These are phyloP conservation scores for Dendrocincla fuliginosa DNA, from an alignment of 2,797 vertebrate genomes.

Conservation along the genomic window DNA sequence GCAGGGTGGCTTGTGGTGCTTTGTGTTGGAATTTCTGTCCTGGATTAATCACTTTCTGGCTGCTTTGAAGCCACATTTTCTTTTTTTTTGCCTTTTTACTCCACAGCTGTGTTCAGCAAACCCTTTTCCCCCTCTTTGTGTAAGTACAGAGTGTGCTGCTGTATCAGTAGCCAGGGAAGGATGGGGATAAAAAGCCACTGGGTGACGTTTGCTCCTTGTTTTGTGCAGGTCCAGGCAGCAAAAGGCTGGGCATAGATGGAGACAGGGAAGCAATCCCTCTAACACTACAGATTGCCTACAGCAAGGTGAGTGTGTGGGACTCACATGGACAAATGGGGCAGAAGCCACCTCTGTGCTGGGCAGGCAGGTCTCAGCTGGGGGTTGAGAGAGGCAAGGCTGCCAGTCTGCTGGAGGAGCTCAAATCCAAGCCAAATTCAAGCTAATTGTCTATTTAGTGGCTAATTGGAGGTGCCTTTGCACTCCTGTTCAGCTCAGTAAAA, in stretches of 20 bases:
- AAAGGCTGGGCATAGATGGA: constrained; percentile 94
- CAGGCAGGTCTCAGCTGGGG: neutral
- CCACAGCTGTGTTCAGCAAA: neutral
- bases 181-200: accelerated
- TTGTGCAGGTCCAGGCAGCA: constrained; percentile 88
- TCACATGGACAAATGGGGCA: neutral
- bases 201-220: neutral
- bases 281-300: constrained; percentile 89
- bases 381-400: neutral
- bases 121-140: neutral
- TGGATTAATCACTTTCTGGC: neutral
- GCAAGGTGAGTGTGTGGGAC: constrained; percentile 80
- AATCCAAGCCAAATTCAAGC: neutral
- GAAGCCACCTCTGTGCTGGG: neutral
- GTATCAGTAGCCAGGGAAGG: neutral
- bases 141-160: neutral
- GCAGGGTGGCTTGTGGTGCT: neutral
- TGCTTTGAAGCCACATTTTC: neutral
- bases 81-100: neutral
- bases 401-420: neutral
- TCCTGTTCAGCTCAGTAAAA: neutral
- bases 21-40: neutral
- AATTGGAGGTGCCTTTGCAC: neutral
- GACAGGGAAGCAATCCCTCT: constrained; percentile 95
- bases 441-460: neutral